These are phyloP conservation scores for Anisognathus igniventris DNA, from an alignment of 2,797 vertebrate species.

Conservation along the genomic window DNA sequence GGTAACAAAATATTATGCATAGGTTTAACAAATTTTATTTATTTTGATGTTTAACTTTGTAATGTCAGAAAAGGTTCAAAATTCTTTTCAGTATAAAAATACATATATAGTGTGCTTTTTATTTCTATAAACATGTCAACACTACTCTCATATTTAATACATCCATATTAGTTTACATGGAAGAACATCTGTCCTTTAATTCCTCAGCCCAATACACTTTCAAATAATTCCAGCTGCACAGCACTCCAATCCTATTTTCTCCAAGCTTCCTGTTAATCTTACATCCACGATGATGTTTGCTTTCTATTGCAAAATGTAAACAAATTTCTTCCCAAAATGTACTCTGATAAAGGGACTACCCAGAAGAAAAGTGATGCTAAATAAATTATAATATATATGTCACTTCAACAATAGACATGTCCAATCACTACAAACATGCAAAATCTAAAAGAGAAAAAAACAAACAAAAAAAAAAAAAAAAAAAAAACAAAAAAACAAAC, in stretches of 20 bases:
- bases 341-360: neutral
- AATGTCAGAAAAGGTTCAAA: neutral
- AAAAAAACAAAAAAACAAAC: too few relatives aligned
- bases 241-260: constrained; percentile 14
- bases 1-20: neutral
- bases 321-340: neutral
- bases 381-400: neutral
- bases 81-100: neutral
- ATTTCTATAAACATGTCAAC: neutral
- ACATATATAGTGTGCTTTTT: neutral
- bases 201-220: neutral
- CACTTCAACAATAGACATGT: neutral
- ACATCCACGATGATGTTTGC: neutral
- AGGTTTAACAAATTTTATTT: neutral
- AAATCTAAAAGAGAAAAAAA: neutral
- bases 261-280: neutral
- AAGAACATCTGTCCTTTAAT: neutral
- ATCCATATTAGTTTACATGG: neutral
- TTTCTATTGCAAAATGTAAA: neutral
- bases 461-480: too few relatives aligned
- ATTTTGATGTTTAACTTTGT: neutral
- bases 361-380: neutral
- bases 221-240: neutral
- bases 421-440: neutral
- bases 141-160: neutral